Base-by-base conservation (phyloP, 2,888 invertebrate genomes). In the Epsilonema sp. region DNA sequence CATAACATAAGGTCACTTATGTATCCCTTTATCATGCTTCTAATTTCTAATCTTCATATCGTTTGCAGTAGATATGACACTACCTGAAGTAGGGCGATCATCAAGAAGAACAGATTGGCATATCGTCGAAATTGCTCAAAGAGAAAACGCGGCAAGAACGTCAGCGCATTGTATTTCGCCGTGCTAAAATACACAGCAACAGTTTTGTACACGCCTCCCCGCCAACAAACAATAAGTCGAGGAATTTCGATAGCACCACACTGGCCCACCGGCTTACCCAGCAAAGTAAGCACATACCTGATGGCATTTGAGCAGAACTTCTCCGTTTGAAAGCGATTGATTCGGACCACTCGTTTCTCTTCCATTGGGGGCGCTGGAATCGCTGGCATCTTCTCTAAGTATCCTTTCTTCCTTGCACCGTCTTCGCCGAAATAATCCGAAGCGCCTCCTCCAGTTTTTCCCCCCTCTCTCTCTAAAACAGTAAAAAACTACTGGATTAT, bases 61-160 rank as follows among this genome's bases (percentile, higher is more conserved):
- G n/a, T n/a, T n/a, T n/a, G n/a, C n/a, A n/a, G n/a, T 16, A 1
- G 37, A 40, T 59, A n/a, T n/a, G n/a, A n/a, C n/a, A n/a, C 60
- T 64, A 79, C 79, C 74, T 79, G 97, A 69, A 97, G 76, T 61
- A 94, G 75, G 54, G 92, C 92, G 65, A 99, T 94, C 70, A 92
- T 79, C 59, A 97, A 76, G 75, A 99, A 99, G 77, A 97, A 99
- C 67, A 92, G 83, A 73, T 99, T 99, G 62, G 92, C 89, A 76
- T 97, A 97, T 65, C 90, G 78, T 53, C 94, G 79, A 73, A 99
- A 97, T 74, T 99, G 97, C 73, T 99, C 97, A 71, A 90, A 92
- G 60, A 99, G 77, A 74, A 99, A 99, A 71, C 86, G 79, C 52
- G 94, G 94, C 65, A 94, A 70, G 75, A 99, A 99, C 16, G 31